Base-by-base conservation (phyloP, 2,888 invertebrate species). In the Cataglyphis rosenhaueri region DNA sequence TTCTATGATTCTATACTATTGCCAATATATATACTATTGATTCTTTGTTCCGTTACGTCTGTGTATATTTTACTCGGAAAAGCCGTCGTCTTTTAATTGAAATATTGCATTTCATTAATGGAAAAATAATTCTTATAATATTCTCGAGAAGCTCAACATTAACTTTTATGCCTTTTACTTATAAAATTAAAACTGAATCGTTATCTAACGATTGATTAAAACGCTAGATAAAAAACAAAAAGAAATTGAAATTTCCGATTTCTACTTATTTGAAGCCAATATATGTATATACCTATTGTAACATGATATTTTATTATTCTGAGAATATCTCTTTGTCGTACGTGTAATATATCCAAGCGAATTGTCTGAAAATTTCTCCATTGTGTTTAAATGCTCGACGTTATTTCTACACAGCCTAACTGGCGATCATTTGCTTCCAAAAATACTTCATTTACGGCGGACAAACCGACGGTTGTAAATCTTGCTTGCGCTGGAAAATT, bases 361-460 rank as follows among this genome's bases (percentile, higher is more conserved):
- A 85, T 85, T 83, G 85, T 74, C 48, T 78, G 88, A 88, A 88
- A 88, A 86, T 88, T 87, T 87, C 85, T 44, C 57, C 81, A 83
- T 82, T 85, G 59, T 44, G 70, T 84, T 86, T 86, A 86, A 88
- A 88, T 83, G 87, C 81, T 85, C 88, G 87, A 85, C 88, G 84
- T 82, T 85, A 84, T 86, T 88, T 82, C 87, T 83, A 55, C 55
- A 57, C 83, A 81, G 84, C 83, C 83, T 87, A 88, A 88, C 85
- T 83, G 88, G 88, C 87, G 88, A 88, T 88, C 88, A 89, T 88
- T 88, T 85, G 89, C 86, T 86, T 78, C 84, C 87, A 85, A 88
- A 88, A 88, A 89, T 88, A 87, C 85, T 86, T 88, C 87, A 89
- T 89, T 88, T 87, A 88, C 86, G 84, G 85, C 83, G 79, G 83